These are phyloP conservation scores for Melanostigma gelatinosum DNA, from an alignment of 2,113 vertebrate genomes.

Conservation along the genomic window DNA sequence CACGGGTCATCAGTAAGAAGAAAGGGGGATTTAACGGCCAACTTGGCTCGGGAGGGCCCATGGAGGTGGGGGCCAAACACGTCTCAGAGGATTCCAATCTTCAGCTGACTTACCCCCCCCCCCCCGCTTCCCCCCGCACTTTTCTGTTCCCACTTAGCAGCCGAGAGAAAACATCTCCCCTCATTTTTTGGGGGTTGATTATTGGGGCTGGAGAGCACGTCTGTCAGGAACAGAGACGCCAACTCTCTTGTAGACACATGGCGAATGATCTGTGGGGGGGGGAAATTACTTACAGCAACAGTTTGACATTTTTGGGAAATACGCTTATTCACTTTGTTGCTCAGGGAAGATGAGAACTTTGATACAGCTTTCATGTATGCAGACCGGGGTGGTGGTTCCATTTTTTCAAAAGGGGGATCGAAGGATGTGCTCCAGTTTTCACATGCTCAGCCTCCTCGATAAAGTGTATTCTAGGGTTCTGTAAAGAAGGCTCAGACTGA, in stretches of 20 bases:
- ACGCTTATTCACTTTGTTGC: conserved; percentile 17
- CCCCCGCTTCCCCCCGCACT: conserved; percentile 49
- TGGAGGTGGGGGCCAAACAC: conserved; percentile 45
- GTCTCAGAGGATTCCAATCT: conserved; percentile 65
- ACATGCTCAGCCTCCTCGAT: not conserved
- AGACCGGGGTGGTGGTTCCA: not conserved
- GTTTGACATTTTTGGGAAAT: conserved; percentile 25
- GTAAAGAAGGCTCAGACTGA: not conserved
- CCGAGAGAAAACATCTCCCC: conserved; percentile 60
- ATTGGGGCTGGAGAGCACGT: conserved; percentile 57
- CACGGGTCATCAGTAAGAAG: conserved; percentile 78
- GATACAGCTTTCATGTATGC: not conserved
- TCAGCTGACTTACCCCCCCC: conserved; percentile 36
- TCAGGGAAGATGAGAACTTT: not conserved
- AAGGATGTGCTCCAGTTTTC: not conserved
- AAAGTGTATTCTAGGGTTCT: not conserved
- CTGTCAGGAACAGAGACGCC: conserved; percentile 68
- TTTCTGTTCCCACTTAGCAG: conserved; percentile 62
- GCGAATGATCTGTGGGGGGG: conserved; percentile 27
- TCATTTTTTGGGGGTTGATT: conserved; percentile 56
- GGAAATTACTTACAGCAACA: conserved; percentile 24
- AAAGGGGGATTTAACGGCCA: conserved; percentile 80
- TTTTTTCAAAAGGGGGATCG: not conserved
- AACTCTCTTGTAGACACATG: conserved; percentile 47
- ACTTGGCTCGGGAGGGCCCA: conserved; percentile 57